phyloP scores from a whole-genome alignment of 1,140 invertebrate genomes.

The Eriocheir sinensis region DNA sequence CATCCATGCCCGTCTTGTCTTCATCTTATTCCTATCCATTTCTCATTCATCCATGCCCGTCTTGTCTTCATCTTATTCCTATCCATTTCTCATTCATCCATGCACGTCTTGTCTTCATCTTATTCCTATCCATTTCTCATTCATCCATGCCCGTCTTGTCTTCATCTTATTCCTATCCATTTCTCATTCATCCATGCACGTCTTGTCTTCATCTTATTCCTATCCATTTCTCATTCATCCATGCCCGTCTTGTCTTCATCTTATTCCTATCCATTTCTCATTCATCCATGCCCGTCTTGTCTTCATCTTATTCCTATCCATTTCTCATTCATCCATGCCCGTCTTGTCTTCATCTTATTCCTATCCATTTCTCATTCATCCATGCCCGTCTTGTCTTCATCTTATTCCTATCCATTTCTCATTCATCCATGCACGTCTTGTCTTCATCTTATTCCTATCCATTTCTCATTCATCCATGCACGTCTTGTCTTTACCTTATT shows the following conservation, averaged over 20 bases:
- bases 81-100: too few relatives aligned
- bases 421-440: too few relatives aligned
- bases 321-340: background rate
- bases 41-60: background rate
- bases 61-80: background rate
- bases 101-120: background rate
- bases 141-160: background rate
- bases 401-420: background rate
- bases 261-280: background rate
- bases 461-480: background rate
- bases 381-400: background rate
- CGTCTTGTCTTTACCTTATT: too few relatives aligned
- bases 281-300: background rate
- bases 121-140: too few relatives aligned
- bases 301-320: background rate
- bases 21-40: background rate
- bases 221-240: too few relatives aligned
- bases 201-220: background rate
- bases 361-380: background rate
- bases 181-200: background rate
- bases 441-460: background rate
- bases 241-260: too few relatives aligned
- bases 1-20: background rate
- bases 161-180: background rate
- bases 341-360: background rate